Percentiles rank a stretch among this genome's conserved stretches.
These are phyloP conservation scores for Ceriagrion tenellum DNA, from an alignment of 2,888 invertebrate genomes.

Conservation along the genomic window DNA sequence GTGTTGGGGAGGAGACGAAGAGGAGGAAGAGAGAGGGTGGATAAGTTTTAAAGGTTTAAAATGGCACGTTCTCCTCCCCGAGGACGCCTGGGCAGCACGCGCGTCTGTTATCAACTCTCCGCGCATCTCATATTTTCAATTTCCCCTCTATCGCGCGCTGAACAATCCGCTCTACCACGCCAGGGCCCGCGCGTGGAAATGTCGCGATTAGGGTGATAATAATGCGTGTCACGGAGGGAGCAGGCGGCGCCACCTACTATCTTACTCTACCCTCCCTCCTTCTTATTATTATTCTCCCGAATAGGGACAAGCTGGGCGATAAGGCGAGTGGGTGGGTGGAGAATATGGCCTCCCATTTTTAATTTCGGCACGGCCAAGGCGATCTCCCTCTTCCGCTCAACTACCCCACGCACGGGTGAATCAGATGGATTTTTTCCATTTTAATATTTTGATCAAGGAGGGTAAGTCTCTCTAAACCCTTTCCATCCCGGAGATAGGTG, in stretches of 20 bases:
- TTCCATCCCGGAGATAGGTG: not conserved
- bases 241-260: not conserved
- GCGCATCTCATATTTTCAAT: constrained; percentile 35
- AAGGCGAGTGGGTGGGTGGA: not conserved
- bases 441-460: not conserved
- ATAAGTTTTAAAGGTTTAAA: not conserved
- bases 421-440: not conserved
- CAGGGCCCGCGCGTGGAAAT: not conserved
- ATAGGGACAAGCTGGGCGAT: not conserved
- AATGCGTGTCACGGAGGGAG: not conserved
- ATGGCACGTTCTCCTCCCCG: not conserved
- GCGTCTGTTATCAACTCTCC: constrained; percentile 4
- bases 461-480: not conserved
- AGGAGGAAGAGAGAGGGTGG: not conserved
- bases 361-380: not conserved
- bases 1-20: not conserved
- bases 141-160: not conserved
- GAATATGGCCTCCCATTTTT: not conserved
- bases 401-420: not conserved
- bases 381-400: not conserved
- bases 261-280: not conserved
- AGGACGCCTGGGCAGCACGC: not conserved
- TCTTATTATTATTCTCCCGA: not conserved
- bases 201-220: constrained; percentile 6
- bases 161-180: not conserved